Evolutionary conservation across 2,113 vertebrate genomes (phyloP).

Genomic region (Brachionichthys hirsutus): DNA sequence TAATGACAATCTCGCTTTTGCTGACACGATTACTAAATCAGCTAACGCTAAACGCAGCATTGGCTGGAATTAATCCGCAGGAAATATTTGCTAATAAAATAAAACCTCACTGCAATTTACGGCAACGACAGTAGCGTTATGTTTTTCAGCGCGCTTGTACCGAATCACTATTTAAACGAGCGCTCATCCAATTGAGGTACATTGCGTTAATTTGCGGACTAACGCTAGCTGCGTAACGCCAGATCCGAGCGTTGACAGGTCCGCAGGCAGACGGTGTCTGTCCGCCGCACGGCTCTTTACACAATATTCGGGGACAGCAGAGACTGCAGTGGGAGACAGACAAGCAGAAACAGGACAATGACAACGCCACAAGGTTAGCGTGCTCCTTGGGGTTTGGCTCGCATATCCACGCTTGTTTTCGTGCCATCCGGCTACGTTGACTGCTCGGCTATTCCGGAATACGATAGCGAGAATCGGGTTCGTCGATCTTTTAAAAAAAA

Average conservation of each 20-base stretch:
- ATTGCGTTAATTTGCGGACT: conserved; percentile 24
- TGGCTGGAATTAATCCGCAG: no score
- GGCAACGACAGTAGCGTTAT: no score
- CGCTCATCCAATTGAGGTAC: neutral
- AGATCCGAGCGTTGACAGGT: conserved; percentile 50
- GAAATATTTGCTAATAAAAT: no score
- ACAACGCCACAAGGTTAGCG: conserved; percentile 60
- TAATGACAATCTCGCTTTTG: no score
- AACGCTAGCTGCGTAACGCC: conserved; percentile 38
- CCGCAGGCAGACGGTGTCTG: conserved; percentile 40
- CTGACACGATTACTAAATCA: no score
- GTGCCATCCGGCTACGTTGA: neutral
- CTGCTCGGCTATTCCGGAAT: neutral
- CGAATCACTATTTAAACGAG: no score
- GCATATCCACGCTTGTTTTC: neutral
- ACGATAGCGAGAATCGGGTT: conserved; percentile 13
- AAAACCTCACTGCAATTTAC: no score
- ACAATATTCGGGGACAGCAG: conserved; percentile 46
- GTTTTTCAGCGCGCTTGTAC: no score
- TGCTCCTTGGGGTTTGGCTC: neutral
- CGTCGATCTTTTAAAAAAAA: conserved; percentile 21
- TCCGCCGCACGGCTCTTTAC: conserved; percentile 64
- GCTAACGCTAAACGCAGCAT: no score
- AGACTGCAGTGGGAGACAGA: conserved; percentile 32
- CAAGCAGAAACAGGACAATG: conserved; percentile 44